Conservation (phyloP, 2,888 invertebrate species). For the Drosophila rubida region DNA sequence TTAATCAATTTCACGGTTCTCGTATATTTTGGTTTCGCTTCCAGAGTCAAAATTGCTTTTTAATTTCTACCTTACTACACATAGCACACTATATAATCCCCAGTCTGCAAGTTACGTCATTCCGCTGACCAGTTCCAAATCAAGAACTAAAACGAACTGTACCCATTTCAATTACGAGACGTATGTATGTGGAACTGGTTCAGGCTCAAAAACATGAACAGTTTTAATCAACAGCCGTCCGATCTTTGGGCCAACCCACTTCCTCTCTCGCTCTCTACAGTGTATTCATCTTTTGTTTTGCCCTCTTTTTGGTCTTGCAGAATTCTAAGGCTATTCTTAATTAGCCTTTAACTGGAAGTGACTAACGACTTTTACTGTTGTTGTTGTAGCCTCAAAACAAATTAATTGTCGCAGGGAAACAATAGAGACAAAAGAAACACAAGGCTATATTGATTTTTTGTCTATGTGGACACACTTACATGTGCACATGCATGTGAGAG, state of each 20-base stretch:
- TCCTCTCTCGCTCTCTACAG: conserved; percentile 27
- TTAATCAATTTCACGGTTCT: conserved; percentile 47
- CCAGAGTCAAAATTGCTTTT: conserved; percentile 43
- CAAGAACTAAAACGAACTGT: conserved; percentile 18
- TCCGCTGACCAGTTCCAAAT: conserved; percentile 16
- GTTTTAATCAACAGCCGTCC: conserved; percentile 26
- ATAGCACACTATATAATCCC: not conserved
- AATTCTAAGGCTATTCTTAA: conserved; percentile 72
- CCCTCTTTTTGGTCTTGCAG: conserved; percentile 50
- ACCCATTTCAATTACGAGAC: conserved; percentile 32
- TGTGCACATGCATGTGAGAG: not conserved
- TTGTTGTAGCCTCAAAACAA: conserved; percentile 48
- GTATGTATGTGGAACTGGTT: conserved; percentile 33
- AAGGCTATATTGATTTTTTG: conserved; percentile 70
- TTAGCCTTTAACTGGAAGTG: conserved; percentile 78
- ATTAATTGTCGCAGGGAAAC: conserved; percentile 72
- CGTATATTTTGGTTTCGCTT: conserved; percentile 13
- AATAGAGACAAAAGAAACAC: conserved; percentile 55
- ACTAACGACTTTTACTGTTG: conserved; percentile 68
- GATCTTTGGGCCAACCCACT: conserved; percentile 17
- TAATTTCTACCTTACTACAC: conserved; percentile 42
- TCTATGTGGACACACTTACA: conserved; percentile 25
- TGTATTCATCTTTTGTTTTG: conserved; percentile 23
- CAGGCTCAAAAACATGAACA: conserved; percentile 22
- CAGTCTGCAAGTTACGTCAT: conserved; percentile 12